Conservation (phyloP, 1,140 invertebrate genomes). For the Drosophila sucinea region DNA sequence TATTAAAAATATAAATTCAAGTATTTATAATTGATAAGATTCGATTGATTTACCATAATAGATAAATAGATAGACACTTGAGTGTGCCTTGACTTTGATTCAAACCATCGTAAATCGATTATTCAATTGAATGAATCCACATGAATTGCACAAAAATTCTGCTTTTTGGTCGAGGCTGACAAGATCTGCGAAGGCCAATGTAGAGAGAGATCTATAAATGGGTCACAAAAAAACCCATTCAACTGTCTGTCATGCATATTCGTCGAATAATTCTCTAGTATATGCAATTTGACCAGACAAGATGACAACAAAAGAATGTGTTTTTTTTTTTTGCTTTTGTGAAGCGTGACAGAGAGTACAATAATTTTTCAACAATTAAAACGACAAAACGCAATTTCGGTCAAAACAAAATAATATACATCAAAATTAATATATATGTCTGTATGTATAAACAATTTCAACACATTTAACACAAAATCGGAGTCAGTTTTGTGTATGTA, state of each 20-base stretch:
- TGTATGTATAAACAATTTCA: conserved; percentile 13
- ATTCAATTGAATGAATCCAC: not conserved
- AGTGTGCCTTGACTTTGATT: conserved; percentile 24
- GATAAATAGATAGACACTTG: conserved; percentile 14
- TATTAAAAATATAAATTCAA: not conserved
- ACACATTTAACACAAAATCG: conserved; percentile 32
- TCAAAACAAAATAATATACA: conserved; percentile 25
- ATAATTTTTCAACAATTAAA: conserved; percentile 26
- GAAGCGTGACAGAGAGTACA: conserved; percentile 41
- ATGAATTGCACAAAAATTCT: conserved; percentile 41
- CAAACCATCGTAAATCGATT: conserved; percentile 29
- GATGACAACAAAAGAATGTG: conserved; percentile 33
- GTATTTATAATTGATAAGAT: conserved; percentile 12
- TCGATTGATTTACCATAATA: conserved; percentile 11
- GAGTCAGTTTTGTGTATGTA: not conserved
- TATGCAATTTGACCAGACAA: conserved; percentile 11
- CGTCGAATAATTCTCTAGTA: conserved; percentile 2
- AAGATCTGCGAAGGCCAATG: not conserved
- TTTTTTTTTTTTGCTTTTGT: not conserved
- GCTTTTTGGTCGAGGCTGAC: conserved; percentile 16
- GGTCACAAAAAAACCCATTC: conserved; percentile 5
- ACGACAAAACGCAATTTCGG: conserved; percentile 43
- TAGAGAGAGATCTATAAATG: conserved; percentile 1
- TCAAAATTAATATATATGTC: not conserved
- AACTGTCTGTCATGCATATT: not conserved